Evolutionary conservation across 2,888 invertebrate genomes (phyloP).

Genomic region (Caradrina kadenii): DNA sequence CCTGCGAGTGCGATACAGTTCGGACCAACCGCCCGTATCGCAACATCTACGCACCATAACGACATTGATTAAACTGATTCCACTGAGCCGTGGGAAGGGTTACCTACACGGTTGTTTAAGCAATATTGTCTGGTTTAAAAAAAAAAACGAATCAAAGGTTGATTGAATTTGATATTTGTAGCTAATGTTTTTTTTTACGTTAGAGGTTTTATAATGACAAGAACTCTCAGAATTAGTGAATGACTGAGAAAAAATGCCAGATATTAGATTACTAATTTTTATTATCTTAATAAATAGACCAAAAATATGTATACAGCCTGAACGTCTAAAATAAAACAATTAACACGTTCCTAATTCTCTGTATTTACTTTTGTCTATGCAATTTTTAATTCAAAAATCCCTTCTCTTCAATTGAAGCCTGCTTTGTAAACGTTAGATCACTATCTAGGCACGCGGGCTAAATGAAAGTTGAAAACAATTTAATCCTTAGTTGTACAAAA

Average conservation of each 20-base stretch:
- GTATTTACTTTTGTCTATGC: neutral
- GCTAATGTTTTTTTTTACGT: neutral
- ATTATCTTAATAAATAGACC: neutral
- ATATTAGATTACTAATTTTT: neutral
- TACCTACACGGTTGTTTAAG: slow-evolving; percentile 55
- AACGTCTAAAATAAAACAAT: neutral
- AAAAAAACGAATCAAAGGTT: slow-evolving; percentile 2
- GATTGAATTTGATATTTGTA: neutral
- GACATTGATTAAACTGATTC: slow-evolving; percentile 83
- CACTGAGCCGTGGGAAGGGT: slow-evolving; percentile 67
- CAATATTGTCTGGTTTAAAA: slow-evolving; percentile 37
- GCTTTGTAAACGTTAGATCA: slow-evolving; percentile 40
- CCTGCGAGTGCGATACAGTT: slow-evolving; percentile 68
- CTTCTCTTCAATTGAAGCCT: slow-evolving; percentile 22
- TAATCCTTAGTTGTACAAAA: slow-evolving; percentile 31
- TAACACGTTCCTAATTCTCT: neutral
- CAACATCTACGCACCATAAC: slow-evolving; percentile 77
- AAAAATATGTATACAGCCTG: neutral
- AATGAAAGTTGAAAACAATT: slow-evolving; percentile 59
- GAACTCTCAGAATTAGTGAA: neutral
- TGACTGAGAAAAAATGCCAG: too few relatives aligned
- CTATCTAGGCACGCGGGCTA: slow-evolving; percentile 60
- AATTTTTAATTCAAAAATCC: slow-evolving; percentile 12
- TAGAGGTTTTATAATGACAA: neutral
- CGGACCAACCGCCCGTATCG: slow-evolving; percentile 72